Evolutionary conservation across 2,797 vertebrate genomes (phyloP).

Genomic region (Danio aesculapii): DNA sequence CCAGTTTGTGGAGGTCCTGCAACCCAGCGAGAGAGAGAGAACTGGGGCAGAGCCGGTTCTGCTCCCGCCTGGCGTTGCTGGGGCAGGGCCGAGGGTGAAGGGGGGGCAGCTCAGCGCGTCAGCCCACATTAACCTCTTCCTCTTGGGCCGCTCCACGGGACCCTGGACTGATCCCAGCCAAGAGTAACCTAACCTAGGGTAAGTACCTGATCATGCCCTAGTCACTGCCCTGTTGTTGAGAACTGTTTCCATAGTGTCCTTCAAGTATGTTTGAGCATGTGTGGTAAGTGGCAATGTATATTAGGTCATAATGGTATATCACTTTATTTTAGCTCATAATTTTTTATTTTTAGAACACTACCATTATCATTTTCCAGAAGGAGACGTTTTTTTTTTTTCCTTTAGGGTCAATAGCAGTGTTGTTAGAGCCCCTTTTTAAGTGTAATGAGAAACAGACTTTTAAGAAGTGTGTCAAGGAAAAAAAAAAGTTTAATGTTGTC

Average conservation of each 20-base stretch:
- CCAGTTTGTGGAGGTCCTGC: constrained; percentile 81
- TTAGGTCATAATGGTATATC: constrained; percentile 3
- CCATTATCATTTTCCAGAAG: constrained; percentile 53
- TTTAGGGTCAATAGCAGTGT: constrained; percentile 73
- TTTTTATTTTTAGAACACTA: constrained; percentile 1
- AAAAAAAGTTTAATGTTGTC: constrained; percentile 39
- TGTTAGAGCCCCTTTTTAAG: constrained; percentile 80
- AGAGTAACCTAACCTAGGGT: constrained; percentile 79
- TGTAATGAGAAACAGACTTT: constrained; percentile 99
- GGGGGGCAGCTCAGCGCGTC: constrained; percentile 67
- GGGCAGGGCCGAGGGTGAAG: constrained; percentile 77
- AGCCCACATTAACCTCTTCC: constrained; percentile 64
- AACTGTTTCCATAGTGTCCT: constrained; percentile 59
- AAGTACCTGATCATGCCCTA: constrained; percentile 80
- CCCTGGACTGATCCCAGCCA: constrained; percentile 84
- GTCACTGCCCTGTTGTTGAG: constrained; percentile 66
- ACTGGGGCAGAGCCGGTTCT: constrained; percentile 77
- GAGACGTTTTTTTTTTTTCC: constrained; percentile 68
- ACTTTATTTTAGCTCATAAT: background rate
- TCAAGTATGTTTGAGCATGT: constrained; percentile 27
- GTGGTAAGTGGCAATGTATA: constrained; percentile 33
- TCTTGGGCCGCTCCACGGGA: constrained; percentile 79
- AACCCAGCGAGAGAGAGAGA: constrained; percentile 81
- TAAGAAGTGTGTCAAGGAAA: constrained; percentile 50
- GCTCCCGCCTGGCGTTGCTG: constrained; percentile 82